Evolutionary conservation across 2,888 invertebrate species (phyloP).

Genomic region (Cephus sareptanus): DNA sequence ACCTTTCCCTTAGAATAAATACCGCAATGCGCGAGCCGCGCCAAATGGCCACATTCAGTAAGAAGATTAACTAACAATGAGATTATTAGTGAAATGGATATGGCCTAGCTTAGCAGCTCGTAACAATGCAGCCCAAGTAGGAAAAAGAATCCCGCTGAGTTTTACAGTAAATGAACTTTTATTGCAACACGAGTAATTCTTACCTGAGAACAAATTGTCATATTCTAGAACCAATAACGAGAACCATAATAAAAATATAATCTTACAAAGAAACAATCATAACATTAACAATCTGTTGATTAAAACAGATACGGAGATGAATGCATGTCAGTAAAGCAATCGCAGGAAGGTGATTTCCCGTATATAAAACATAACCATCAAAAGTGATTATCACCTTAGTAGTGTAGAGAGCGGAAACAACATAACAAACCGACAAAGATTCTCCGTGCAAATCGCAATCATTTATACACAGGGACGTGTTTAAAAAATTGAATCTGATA

Average conservation of each 20-base stretch:
- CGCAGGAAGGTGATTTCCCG: too few relatives aligned
- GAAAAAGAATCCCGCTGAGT: background rate
- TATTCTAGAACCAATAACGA: conserved; percentile 3
- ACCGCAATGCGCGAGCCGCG: background rate
- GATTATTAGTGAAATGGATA: conserved; percentile 37
- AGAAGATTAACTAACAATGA: conserved; percentile 27
- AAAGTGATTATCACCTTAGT: background rate
- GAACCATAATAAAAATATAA: conserved; percentile 12
- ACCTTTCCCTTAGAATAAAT: background rate
- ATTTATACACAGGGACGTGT: background rate
- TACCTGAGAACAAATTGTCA: background rate
- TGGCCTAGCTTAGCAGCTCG: conserved; percentile 17
- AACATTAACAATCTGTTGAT: background rate
- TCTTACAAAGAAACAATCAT: background rate
- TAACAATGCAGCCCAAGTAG: conserved; percentile 17
- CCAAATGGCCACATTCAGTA: conserved; percentile 10
- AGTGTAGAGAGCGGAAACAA: background rate
- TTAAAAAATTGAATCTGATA: background rate
- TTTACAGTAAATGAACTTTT: background rate
- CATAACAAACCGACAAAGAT: background rate
- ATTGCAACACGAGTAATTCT: conserved; percentile 1
- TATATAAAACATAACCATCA: background rate
- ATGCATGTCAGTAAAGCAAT: background rate
- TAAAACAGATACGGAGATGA: background rate
- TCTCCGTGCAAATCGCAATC: background rate